These are phyloP conservation scores for Cerastis leucographa DNA, from an alignment of 2,888 invertebrate genomes.

Conservation along the genomic window DNA sequence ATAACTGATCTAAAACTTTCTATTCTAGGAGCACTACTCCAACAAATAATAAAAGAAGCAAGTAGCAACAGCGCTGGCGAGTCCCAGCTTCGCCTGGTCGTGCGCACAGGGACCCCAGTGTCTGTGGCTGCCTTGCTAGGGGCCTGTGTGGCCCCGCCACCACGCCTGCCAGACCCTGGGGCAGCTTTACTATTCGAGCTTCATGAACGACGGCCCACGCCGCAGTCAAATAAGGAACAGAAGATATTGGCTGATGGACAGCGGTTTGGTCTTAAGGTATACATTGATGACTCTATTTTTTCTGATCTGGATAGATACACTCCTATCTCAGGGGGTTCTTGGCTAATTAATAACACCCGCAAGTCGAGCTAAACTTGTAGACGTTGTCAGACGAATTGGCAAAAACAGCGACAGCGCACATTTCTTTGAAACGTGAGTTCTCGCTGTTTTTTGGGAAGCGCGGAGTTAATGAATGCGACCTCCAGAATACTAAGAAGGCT, in stretches of 20 bases:
- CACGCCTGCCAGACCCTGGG: constrained; percentile 91
- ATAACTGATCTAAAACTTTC: background rate
- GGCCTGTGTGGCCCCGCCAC: constrained; percentile 90
- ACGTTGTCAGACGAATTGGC: background rate
- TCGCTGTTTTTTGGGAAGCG: constrained; percentile 1
- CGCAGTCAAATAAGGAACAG: constrained; percentile 81
- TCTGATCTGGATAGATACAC: background rate
- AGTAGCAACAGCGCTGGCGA: constrained; percentile 77
- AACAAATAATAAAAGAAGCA: constrained; percentile 89
- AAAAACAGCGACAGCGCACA: background rate
- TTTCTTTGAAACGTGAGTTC: background rate
- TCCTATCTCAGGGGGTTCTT: background rate
- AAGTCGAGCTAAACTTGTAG: background rate
- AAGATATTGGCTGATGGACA: constrained; percentile 79
- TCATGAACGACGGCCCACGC: constrained; percentile 82
- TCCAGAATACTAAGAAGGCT: constrained; percentile 36
- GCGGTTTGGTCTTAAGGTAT: constrained; percentile 87
- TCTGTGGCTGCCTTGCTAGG: constrained; percentile 91
- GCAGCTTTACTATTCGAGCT: constrained; percentile 90
- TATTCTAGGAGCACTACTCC: constrained; percentile 87
- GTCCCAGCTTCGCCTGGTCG: constrained; percentile 82
- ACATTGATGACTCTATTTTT: background rate
- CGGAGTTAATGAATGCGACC: constrained; percentile 13
- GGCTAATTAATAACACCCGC: background rate
- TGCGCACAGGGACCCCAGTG: constrained; percentile 92